Percentiles rank a stretch among this genome's conserved stretches.
phyloP scores from a whole-genome alignment of 2,888 invertebrate species.

The Keiferia lycopersicella region DNA sequence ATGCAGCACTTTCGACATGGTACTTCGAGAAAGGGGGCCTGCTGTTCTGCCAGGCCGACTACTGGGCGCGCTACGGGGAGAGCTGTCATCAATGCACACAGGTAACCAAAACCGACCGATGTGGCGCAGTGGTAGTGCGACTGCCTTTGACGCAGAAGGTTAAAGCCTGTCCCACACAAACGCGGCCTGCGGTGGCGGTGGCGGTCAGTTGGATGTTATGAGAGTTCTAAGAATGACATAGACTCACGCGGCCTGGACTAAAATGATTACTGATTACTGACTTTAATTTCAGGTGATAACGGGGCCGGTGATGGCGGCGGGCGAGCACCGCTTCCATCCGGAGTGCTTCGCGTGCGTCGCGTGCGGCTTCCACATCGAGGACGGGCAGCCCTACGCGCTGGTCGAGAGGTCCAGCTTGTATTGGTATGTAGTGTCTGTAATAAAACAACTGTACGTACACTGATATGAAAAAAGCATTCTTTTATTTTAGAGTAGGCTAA shows the following conservation, averaged over 20 bases:
- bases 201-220: too few species aligned
- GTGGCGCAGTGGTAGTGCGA: too few species aligned
- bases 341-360: conserved; percentile 95
- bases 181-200: too few species aligned
- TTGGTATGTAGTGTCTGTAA: conserved; percentile 83
- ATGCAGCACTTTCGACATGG: conserved; percentile 92
- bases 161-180: too few species aligned
- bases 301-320: conserved; percentile 97
- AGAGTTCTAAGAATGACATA: too few species aligned
- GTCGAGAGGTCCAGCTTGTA: conserved; percentile 94
- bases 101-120: conserved; percentile 62
- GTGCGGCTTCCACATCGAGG: conserved; percentile 92
- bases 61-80: conserved; percentile 93
- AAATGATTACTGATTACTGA: too few species aligned
- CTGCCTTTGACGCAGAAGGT: too few species aligned
- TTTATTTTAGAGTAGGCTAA: too few species aligned
- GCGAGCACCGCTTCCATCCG: conserved; percentile 97
- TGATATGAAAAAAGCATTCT: too few species aligned
- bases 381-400: conserved; percentile 95
- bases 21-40: conserved; percentile 96
- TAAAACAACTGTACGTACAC: too few species aligned
- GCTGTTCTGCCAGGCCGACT: conserved; percentile 93
- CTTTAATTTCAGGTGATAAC: conserved; percentile 74
- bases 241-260: too few species aligned
- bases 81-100: conserved; percentile 94